Evolutionary conservation across 2,113 vertebrate genomes (phyloP).

Genomic region (Litocranius walleri): DNA sequence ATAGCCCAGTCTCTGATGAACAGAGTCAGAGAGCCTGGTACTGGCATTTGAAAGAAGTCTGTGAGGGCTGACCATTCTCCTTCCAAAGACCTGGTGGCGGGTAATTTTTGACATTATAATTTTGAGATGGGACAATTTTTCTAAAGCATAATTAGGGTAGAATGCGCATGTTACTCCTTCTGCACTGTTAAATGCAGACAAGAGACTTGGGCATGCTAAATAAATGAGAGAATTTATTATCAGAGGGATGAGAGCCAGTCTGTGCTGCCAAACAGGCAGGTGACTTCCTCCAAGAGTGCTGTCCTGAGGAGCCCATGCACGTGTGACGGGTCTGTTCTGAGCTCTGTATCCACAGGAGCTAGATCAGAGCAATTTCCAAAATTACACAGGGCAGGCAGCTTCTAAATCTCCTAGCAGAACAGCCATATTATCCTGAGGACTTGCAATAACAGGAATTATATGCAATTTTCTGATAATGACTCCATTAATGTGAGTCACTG

Average conservation of each 20-base stretch:
- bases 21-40: background rate
- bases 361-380: slow-evolving; percentile 64
- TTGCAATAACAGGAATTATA: slow-evolving; percentile 70
- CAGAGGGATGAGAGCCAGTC: background rate
- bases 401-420: slow-evolving; percentile 61
- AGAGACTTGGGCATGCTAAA: background rate
- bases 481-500: slow-evolving; percentile 72
- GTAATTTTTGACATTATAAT: slow-evolving; percentile 58
- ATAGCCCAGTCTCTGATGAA: slow-evolving; percentile 40
- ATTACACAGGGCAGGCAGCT: slow-evolving; percentile 62
- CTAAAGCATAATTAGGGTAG: slow-evolving; percentile 43
- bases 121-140: slow-evolving; percentile 53
- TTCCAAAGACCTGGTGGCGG: slow-evolving; percentile 28
- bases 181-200: slow-evolving; percentile 14
- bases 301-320: background rate
- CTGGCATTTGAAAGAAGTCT: background rate
- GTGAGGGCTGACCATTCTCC: background rate
- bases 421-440: slow-evolving; percentile 70
- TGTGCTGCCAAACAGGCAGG: background rate
- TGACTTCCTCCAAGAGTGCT: background rate
- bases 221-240: slow-evolving; percentile 35
- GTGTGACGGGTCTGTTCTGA: slow-evolving; percentile 14
- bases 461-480: slow-evolving; percentile 75
- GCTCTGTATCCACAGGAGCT: slow-evolving; percentile 53
- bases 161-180: slow-evolving; percentile 37